Evolutionary conservation across 1,140 invertebrate species (phyloP).

Genomic region (Drosophila nikananu): DNA sequence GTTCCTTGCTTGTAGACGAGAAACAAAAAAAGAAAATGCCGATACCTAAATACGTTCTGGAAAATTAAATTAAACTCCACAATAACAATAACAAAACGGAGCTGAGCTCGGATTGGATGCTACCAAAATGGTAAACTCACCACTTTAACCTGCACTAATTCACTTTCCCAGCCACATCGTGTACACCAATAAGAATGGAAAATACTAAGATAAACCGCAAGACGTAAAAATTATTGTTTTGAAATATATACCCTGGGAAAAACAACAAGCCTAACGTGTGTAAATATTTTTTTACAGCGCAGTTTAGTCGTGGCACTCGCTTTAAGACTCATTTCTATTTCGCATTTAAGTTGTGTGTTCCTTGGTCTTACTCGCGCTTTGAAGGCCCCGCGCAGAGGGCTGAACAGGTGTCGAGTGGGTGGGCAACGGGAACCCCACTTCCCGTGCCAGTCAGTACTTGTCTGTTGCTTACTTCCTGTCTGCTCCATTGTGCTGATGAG

Average conservation of each 20-base stretch:
- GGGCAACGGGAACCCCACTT: constrained; percentile 7
- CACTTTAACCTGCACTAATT: too few relatives aligned
- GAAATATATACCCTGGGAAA: neutral
- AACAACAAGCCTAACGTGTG: too few relatives aligned
- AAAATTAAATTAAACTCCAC: neutral
- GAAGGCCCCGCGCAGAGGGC: constrained; percentile 23
- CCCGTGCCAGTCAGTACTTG: constrained; percentile 24
- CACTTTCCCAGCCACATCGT: too few relatives aligned
- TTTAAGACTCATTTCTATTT: neutral
- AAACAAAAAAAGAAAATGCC: too few relatives aligned
- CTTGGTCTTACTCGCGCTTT: constrained; percentile 30
- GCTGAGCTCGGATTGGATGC: too few relatives aligned
- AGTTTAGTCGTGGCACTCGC: neutral
- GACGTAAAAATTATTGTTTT: neutral
- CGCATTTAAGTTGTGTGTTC: constrained; percentile 64
- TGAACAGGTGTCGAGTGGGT: constrained; percentile 30
- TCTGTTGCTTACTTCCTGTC: constrained; percentile 58
- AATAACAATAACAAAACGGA: neutral
- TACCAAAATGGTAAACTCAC: too few relatives aligned
- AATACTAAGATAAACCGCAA: neutral
- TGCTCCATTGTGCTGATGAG: constrained; percentile 63
- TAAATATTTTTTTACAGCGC: neutral
- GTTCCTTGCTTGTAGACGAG: too few relatives aligned
- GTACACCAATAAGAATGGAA: neutral
- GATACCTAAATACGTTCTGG: too few relatives aligned